phyloP scores from a whole-genome alignment of 2,113 vertebrate genomes.

The Oxygymnocypris stewartii region DNA sequence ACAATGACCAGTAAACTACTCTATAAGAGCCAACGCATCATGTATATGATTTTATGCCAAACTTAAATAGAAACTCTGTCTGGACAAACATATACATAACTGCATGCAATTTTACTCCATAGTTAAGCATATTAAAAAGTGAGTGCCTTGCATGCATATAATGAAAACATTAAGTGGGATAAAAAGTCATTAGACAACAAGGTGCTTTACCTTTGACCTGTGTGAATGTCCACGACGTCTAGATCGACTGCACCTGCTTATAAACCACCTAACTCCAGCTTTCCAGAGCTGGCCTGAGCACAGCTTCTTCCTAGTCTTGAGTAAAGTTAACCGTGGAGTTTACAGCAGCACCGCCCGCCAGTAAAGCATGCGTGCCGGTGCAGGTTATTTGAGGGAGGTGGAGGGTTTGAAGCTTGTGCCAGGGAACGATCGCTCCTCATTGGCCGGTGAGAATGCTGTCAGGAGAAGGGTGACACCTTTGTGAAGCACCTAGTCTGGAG shows the following conservation, averaged over 20 bases:
- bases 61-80: not conserved
- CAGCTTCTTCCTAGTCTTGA: conserved; percentile 57
- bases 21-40: not conserved
- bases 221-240: conserved; percentile 73
- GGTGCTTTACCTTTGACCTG: conserved; percentile 79
- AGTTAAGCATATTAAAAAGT: not conserved
- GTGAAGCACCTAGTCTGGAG: conserved; percentile 1
- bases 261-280: conserved; percentile 67
- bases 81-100: not conserved
- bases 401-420: conserved; percentile 87
- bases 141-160: not conserved
- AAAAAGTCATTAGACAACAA: not conserved
- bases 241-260: conserved; percentile 60
- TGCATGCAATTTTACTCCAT: not conserved
- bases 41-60: not conserved
- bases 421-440: conserved; percentile 85
- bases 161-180: not conserved
- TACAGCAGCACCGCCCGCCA: conserved; percentile 72
- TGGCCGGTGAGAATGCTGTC: conserved; percentile 74
- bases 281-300: conserved; percentile 64
- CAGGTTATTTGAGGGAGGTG: conserved; percentile 93
- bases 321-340: conserved; percentile 80
- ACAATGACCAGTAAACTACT: conserved; percentile 41
- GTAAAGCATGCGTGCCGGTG: conserved; percentile 80
- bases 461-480: not conserved